Evolutionary conservation across 2,797 vertebrate genomes (phyloP).

Genomic region (Gila robusta): DNA sequence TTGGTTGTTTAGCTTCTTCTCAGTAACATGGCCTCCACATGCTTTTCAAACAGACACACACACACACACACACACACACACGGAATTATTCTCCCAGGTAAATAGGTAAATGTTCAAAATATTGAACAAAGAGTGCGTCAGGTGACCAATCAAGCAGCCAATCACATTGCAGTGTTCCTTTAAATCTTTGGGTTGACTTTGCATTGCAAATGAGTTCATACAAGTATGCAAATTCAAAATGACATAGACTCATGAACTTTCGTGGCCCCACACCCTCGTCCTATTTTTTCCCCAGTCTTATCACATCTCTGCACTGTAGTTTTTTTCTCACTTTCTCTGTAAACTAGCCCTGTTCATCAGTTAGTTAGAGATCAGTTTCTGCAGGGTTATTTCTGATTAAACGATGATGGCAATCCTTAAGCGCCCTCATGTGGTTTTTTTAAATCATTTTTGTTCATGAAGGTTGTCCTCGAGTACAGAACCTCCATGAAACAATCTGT

Average conservation of each 20-base stretch:
- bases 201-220: conserved; percentile 63
- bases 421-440: conserved; percentile 34
- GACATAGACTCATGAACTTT: conserved; percentile 22
- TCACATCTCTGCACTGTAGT: background rate
- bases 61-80: conserved; percentile 36
- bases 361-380: conserved; percentile 22
- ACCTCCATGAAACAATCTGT: background rate
- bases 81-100: conserved; percentile 52
- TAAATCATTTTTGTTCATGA: background rate
- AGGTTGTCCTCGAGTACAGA: background rate
- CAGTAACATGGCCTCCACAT: conserved; percentile 28
- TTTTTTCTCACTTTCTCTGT: background rate
- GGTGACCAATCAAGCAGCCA: conserved; percentile 51
- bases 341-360: background rate
- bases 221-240: conserved; percentile 60
- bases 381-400: background rate
- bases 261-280: background rate
- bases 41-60: conserved; percentile 37
- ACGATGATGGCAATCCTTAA: background rate
- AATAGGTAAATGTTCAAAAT: conserved; percentile 58
- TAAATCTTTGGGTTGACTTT: conserved; percentile 55
- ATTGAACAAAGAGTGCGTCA: conserved; percentile 53
- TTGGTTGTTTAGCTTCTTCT: conserved; percentile 10
- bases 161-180: conserved; percentile 39
- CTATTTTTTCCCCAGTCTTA: conserved; percentile 8